A percentile compares a stretch with the other conserved stretches of the same genome.
Evolutionary conservation across 2,888 invertebrate species (phyloP).

Genomic region (Dryobotodes eremita): DNA sequence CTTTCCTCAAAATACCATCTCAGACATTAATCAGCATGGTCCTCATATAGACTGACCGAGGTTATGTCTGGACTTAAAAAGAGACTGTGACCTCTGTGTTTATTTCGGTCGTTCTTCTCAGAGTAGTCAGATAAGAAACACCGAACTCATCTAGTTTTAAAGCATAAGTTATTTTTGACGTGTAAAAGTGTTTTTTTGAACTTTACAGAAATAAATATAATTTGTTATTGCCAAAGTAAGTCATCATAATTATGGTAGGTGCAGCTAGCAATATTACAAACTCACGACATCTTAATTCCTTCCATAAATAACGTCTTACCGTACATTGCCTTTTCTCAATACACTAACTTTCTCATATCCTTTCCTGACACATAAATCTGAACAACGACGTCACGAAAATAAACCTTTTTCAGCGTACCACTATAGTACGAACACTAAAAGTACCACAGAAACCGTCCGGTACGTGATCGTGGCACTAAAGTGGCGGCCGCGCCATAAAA

Average conservation of each 20-base stretch:
- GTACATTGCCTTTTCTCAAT: background rate
- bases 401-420: constrained; percentile 46
- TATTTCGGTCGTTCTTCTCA: too few relatives aligned
- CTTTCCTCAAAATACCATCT: too few relatives aligned
- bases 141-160: too few relatives aligned
- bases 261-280: background rate
- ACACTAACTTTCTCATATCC: background rate
- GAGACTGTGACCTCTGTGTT: too few relatives aligned
- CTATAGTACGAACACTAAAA: constrained; percentile 49
- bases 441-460: constrained; percentile 40
- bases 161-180: too few relatives aligned
- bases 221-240: background rate
- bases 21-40: too few relatives aligned
- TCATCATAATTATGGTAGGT: background rate
- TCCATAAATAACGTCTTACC: background rate
- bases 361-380: constrained; percentile 41
- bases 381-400: constrained; percentile 35
- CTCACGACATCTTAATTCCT: background rate
- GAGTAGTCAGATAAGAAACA: too few relatives aligned
- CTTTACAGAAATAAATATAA: too few relatives aligned
- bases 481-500: constrained; percentile 45
- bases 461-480: constrained; percentile 58
- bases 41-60: too few relatives aligned
- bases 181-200: too few relatives aligned
- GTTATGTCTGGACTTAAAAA: too few relatives aligned